Conservation (phyloP, 2,113 vertebrate genomes). For the Pandion haliaetus region DNA sequence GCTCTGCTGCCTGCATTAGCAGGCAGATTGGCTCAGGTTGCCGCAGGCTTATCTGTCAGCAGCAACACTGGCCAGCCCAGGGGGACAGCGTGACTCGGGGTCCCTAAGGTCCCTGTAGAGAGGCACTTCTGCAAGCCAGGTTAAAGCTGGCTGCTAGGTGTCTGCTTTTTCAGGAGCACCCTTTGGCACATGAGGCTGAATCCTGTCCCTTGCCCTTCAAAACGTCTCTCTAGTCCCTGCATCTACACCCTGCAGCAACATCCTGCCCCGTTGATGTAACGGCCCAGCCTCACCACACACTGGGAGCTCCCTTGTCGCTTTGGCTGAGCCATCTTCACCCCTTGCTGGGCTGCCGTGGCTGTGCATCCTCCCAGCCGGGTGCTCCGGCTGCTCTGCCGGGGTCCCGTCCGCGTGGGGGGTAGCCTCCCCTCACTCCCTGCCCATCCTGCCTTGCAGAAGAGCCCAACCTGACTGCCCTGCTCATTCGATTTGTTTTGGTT, state of each 20-base stretch:
- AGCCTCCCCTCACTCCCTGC: background rate
- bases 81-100: fast-evolving
- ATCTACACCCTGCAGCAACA: background rate
- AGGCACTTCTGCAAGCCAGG: background rate
- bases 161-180: background rate
- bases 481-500: background rate
- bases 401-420: fast-evolving
- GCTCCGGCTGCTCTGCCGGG: background rate
- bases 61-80: background rate
- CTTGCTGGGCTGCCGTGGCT: background rate
- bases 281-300: fast-evolving
- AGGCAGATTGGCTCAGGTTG: fast-evolving
- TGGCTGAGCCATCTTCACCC: background rate
- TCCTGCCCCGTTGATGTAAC: background rate
- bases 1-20: background rate
- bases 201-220: background rate
- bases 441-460: background rate
- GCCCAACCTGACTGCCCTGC: background rate
- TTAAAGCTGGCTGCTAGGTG: background rate
- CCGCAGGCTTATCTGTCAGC: fast-evolving
- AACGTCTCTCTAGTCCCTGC: background rate
- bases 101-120: background rate
- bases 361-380: fast-evolving
- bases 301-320: background rate
- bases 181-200: fast-evolving